Conservation (phyloP, 2,888 invertebrate species). For the Anodontia alba region DNA sequence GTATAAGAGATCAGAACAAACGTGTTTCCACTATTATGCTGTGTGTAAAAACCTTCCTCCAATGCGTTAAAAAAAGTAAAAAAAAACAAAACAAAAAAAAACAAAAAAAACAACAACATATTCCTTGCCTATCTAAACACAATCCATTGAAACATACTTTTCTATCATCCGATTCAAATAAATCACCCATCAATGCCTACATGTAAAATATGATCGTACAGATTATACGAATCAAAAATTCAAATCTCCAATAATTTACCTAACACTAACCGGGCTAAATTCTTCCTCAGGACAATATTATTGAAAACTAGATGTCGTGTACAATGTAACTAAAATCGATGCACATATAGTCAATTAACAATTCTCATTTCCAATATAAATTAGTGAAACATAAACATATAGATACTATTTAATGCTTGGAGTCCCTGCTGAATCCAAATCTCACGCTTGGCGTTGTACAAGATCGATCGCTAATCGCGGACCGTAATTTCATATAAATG, state of each 20-base stretch:
- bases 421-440: neutral
- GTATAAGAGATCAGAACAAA: no score
- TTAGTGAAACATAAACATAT: neutral
- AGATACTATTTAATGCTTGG: neutral
- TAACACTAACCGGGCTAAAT: neutral
- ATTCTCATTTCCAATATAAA: neutral
- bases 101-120: no score
- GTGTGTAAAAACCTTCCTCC: no score
- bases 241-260: constrained; percentile 3
- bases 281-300: neutral
- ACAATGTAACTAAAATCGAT: neutral
- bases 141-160: no score
- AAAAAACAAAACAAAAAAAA: no score
- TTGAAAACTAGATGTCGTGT: neutral
- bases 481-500: neutral
- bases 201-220: no score
- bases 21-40: no score
- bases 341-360: neutral
- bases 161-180: no score
- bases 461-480: neutral
- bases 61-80: no score
- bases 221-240: neutral
- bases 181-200: no score
- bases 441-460: neutral
- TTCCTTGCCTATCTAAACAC: no score